These are phyloP conservation scores for Echinometra lucunter DNA, from an alignment of 53 echinoderm and acorn worm species.

Conservation along the genomic window DNA sequence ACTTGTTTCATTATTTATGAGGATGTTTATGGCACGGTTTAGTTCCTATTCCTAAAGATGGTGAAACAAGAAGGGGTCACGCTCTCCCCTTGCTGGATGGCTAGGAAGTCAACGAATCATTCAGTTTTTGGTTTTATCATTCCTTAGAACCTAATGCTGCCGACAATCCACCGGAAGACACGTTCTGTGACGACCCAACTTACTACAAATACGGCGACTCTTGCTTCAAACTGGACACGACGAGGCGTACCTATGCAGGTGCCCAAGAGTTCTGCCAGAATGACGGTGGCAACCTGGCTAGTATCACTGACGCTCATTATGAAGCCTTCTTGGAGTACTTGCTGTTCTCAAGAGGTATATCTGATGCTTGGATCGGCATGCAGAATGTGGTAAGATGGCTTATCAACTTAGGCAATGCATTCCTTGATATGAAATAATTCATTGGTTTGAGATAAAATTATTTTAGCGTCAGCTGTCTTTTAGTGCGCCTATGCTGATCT, in stretches of 20 bases:
- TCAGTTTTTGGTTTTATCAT: neutral
- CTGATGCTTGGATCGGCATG: conserved; percentile 89
- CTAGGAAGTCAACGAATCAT: neutral
- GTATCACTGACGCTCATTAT: conserved; percentile 81
- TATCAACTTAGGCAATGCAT: neutral
- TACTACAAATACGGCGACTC: conserved; percentile 59
- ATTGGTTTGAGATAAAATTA: too few species aligned
- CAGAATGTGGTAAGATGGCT: conserved; percentile 21
- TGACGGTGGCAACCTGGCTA: conserved; percentile 79
- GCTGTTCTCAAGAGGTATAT: conserved; percentile 72
- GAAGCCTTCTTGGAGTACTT: conserved; percentile 88
- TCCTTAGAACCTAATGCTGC: conserved; percentile 35
- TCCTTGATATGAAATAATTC: too few species aligned
- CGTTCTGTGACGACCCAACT: conserved; percentile 32
- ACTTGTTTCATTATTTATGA: too few species aligned
- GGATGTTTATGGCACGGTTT: too few species aligned
- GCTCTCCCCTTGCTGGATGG: too few species aligned
- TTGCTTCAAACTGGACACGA: conserved; percentile 71
- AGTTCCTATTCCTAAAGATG: too few species aligned
- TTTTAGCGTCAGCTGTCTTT: too few species aligned
- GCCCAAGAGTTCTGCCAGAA: conserved; percentile 75
- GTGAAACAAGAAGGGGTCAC: too few species aligned
- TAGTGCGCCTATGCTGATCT: too few species aligned
- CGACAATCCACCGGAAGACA: conserved; percentile 37
- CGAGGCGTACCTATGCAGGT: conserved; percentile 64